phyloP scores from a whole-genome alignment of 2,797 vertebrate species.

The Oreochromis mossambicus region DNA sequence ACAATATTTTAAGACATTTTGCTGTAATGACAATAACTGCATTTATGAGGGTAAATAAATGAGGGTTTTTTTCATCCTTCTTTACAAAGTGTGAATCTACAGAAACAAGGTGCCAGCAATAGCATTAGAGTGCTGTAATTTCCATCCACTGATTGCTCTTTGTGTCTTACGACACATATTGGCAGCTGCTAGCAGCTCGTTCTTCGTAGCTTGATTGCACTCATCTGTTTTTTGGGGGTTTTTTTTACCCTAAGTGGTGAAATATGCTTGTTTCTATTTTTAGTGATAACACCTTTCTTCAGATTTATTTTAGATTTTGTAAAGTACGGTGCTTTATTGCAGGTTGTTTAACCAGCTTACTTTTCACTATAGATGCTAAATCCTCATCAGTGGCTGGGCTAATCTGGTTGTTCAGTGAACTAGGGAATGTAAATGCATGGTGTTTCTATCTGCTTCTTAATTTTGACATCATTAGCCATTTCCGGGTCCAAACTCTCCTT shows the following conservation, averaged over 20 bases:
- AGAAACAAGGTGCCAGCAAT: background rate
- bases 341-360: background rate
- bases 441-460: background rate
- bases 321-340: background rate
- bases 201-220: background rate
- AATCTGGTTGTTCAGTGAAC: background rate
- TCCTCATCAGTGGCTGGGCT: background rate
- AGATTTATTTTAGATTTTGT: background rate
- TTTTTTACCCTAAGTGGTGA: background rate
- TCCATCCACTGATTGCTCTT: background rate
- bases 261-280: background rate
- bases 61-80: accelerated
- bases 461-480: background rate
- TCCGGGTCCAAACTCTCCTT: background rate
- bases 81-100: background rate
- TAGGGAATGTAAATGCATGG: background rate
- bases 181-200: background rate
- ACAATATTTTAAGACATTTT: background rate
- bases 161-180: background rate
- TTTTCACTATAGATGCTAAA: background rate
- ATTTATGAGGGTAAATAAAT: background rate
- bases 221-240: accelerated
- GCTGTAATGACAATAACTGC: background rate
- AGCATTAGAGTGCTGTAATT: background rate
- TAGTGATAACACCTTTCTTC: background rate